phyloP scores from a whole-genome alignment of 1,140 invertebrate genomes.

The Drosophila mayri region DNA sequence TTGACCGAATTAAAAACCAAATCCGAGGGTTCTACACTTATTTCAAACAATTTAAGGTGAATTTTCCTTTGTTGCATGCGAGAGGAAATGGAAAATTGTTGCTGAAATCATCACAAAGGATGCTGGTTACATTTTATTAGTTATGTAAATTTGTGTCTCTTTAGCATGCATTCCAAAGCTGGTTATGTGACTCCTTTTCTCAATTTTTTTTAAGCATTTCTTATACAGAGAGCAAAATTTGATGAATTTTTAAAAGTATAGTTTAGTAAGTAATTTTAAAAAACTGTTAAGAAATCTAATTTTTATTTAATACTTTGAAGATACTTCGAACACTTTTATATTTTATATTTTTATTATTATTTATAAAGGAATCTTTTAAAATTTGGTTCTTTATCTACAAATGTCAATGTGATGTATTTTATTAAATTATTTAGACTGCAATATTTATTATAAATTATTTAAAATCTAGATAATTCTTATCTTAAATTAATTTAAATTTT shows the following conservation, averaged over 20 bases:
- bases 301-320: neutral
- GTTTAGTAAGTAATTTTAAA: neutral
- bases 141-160: neutral
- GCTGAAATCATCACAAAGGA: conserved; percentile 2
- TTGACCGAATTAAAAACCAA: conserved; percentile 61
- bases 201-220: neutral
- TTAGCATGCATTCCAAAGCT: conserved; percentile 1
- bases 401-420: too few species aligned
- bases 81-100: neutral
- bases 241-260: neutral
- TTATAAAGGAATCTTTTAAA: too few species aligned
- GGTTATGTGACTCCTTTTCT: neutral
- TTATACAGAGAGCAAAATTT: neutral
- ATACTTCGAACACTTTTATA: too few species aligned
- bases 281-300: neutral
- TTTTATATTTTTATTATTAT: too few species aligned
- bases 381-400: too few species aligned
- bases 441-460: too few species aligned
- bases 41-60: conserved; percentile 50
- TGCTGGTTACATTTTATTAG: conserved; percentile 2
- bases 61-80: neutral
- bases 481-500: too few species aligned
- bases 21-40: conserved; percentile 26
- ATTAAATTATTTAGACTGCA: too few species aligned
- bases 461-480: too few species aligned